Conservation (phyloP, 53 echinoderm and acorn worm genomes). For the Henricia sp. region DNA sequence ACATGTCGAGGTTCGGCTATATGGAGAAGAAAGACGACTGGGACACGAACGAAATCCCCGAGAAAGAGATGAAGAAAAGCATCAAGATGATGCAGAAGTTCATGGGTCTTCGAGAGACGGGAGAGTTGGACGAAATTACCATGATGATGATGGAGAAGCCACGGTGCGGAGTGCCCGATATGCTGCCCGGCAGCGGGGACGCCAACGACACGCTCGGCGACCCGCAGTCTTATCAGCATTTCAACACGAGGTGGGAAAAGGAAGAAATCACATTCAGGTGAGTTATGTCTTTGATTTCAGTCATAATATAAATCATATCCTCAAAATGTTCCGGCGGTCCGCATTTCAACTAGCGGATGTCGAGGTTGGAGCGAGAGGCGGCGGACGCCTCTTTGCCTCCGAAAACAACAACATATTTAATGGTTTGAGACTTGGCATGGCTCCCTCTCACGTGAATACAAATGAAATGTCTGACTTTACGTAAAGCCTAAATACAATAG, state of each 20-base stretch:
- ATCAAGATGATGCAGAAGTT: slow-evolving; percentile 69
- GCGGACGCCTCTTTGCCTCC: too few species aligned
- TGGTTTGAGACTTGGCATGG: too few species aligned
- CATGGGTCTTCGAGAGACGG: slow-evolving; percentile 62
- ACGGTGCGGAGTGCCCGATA: slow-evolving; percentile 74
- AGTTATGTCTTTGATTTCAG: too few species aligned
- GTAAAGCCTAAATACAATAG: too few species aligned
- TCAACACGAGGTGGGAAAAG: slow-evolving; percentile 62
- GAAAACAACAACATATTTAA: too few species aligned
- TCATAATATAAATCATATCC: too few species aligned
- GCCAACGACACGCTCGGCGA: not conserved
- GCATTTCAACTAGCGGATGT: too few species aligned
- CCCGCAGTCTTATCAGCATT: slow-evolving; percentile 34
- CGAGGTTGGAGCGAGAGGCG: too few species aligned
- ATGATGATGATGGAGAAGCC: slow-evolving; percentile 73
- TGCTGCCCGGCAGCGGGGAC: slow-evolving; percentile 7
- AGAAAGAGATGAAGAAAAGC: slow-evolving; percentile 30
- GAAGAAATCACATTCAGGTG: slow-evolving; percentile 73
- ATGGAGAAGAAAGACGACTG: slow-evolving; percentile 44
- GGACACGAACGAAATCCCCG: not conserved
- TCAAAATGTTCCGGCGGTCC: too few species aligned
- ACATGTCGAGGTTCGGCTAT: slow-evolving; percentile 70
- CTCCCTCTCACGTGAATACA: too few species aligned
- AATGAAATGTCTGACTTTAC: too few species aligned
- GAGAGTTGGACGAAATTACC: slow-evolving; percentile 72